Evolutionary conservation across 2,888 invertebrate species (phyloP).

Genomic region (Junonia oenone): DNA sequence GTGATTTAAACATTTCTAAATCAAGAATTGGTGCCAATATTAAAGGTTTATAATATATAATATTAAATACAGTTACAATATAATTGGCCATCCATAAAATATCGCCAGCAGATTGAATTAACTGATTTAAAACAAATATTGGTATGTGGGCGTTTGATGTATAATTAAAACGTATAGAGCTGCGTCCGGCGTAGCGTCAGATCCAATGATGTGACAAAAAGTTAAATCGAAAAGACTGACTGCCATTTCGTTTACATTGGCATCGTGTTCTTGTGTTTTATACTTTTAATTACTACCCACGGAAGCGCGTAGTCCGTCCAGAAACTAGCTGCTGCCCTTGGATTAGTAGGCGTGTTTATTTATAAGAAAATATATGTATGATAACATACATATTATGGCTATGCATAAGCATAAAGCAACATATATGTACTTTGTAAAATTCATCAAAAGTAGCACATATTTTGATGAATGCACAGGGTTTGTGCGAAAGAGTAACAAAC

Average conservation of each 20-base stretch:
- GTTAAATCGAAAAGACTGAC: slow-evolving; percentile 13
- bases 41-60: too few species aligned
- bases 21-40: too few species aligned
- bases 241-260: slow-evolving; percentile 5
- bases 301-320: neutral
- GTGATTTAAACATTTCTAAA: too few species aligned
- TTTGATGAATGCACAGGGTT: too few species aligned
- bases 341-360: too few species aligned
- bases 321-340: neutral
- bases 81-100: slow-evolving; percentile 2
- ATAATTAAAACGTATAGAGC: slow-evolving; percentile 22
- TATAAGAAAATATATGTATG: too few species aligned
- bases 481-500: too few species aligned
- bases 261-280: neutral
- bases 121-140: slow-evolving; percentile 13
- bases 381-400: too few species aligned
- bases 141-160: slow-evolving; percentile 14
- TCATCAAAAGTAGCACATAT: too few species aligned
- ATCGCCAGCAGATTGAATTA: slow-evolving; percentile 9
- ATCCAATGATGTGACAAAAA: slow-evolving; percentile 18
- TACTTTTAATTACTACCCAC: neutral
- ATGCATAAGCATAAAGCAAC: too few species aligned
- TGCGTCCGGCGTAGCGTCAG: slow-evolving; percentile 23
- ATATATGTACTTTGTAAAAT: too few species aligned
- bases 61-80: neutral